Evolutionary conservation across 2,797 vertebrate genomes (phyloP).

Genomic region (Discoglossus pictus): DNA sequence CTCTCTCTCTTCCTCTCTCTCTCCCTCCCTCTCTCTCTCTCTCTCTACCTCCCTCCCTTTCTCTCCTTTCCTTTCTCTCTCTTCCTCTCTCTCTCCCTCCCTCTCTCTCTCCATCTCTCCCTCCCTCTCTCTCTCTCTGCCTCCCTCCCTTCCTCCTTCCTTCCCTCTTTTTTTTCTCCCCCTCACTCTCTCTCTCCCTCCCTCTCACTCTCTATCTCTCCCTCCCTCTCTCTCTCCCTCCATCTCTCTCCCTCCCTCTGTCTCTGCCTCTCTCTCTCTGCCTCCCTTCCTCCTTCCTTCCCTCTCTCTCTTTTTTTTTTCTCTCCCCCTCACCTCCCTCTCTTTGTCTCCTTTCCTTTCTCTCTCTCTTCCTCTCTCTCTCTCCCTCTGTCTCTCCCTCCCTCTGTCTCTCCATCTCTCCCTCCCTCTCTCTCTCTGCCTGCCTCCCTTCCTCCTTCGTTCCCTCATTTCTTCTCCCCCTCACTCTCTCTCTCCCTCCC

Average conservation of each 20-base stretch:
- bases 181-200: neutral
- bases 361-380: too few species aligned
- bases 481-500: neutral
- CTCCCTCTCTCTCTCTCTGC: constrained; percentile 21
- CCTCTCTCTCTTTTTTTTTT: too few species aligned
- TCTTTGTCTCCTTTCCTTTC: too few species aligned
- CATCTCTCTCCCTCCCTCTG: neutral
- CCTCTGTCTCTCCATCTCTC: too few species aligned
- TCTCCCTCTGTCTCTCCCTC: too few species aligned
- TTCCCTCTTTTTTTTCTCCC: neutral
- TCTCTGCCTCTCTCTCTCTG: neutral
- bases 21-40: too few species aligned
- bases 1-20: too few species aligned
- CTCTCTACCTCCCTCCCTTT: too few species aligned
- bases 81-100: neutral
- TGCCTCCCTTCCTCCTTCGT: too few species aligned
- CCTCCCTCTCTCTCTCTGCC: neutral
- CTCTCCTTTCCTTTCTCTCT: too few species aligned
- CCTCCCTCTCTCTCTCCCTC: neutral
- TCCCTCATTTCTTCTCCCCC: neutral
- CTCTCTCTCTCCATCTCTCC: constrained; percentile 11
- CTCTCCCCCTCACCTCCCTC: too few species aligned
- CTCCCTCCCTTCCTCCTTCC: neutral
- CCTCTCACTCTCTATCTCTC: neutral
- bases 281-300: neutral